Conservation (phyloP, 2,797 vertebrate species). For the Dendrocincla fuliginosa region DNA sequence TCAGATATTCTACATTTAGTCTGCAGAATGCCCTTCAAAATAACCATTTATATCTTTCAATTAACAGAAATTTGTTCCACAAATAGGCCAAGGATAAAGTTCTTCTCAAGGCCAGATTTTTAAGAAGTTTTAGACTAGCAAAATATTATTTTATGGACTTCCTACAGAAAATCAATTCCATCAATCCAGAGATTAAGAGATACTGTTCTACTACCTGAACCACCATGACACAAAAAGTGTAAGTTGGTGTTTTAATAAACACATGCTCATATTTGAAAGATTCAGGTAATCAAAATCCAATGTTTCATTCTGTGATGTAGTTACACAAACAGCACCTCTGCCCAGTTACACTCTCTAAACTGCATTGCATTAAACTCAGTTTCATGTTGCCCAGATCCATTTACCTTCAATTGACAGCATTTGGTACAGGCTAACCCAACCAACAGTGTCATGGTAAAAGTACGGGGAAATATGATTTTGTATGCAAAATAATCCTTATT, state of each 20-base stretch:
- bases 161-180: neutral
- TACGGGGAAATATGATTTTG: neutral
- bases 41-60: neutral
- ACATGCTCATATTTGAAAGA: neutral
- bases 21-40: neutral
- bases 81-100: neutral
- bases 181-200: neutral
- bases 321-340: neutral
- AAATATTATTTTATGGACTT: neutral
- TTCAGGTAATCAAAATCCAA: neutral
- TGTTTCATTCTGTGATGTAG: neutral
- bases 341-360: neutral
- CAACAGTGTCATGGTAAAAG: neutral
- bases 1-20: neutral
- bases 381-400: neutral
- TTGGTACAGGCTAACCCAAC: neutral
- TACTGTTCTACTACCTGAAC: neutral
- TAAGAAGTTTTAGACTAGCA: neutral
- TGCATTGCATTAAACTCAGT: rapidly evolving
- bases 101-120: neutral
- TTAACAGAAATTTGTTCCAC: neutral
- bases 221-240: neutral
- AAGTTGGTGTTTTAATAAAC: neutral
- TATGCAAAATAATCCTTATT: neutral
- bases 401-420: neutral